phyloP scores from a whole-genome alignment of 2,797 vertebrate species.

The Chaetophractus vellerosus region DNA sequence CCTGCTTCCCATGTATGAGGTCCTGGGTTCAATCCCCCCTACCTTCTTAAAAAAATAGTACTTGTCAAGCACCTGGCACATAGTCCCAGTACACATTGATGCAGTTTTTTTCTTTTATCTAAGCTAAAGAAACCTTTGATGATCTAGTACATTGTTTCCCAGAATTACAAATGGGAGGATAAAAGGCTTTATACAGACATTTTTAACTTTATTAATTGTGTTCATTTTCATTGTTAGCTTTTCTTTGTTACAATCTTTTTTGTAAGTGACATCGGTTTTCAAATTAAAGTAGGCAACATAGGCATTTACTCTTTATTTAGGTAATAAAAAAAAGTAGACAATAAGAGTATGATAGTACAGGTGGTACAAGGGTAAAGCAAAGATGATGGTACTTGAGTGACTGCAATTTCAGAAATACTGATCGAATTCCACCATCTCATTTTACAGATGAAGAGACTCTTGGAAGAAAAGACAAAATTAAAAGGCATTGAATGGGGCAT shows the following conservation, averaged over 20 bases:
- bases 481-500: neutral
- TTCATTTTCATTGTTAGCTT: conserved; percentile 17
- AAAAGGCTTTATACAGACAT: neutral
- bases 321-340: neutral
- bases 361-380: neutral
- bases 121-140: neutral
- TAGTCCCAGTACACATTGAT: neutral
- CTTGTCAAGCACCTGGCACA: neutral
- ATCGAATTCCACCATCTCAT: neutral
- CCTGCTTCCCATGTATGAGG: too few relatives aligned
- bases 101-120: neutral
- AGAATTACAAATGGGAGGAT: neutral
- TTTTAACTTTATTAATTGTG: neutral
- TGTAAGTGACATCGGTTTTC: neutral
- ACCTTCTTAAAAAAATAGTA: neutral
- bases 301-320: neutral
- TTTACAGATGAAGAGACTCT: neutral
- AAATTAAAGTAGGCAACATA: neutral
- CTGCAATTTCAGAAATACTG: neutral
- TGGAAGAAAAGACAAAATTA: neutral
- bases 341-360: neutral
- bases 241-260: neutral
- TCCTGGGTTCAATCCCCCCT: too few relatives aligned
- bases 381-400: neutral
- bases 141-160: neutral